Conservation (phyloP, 1,140 invertebrate species). For the Achatina immaculata region DNA sequence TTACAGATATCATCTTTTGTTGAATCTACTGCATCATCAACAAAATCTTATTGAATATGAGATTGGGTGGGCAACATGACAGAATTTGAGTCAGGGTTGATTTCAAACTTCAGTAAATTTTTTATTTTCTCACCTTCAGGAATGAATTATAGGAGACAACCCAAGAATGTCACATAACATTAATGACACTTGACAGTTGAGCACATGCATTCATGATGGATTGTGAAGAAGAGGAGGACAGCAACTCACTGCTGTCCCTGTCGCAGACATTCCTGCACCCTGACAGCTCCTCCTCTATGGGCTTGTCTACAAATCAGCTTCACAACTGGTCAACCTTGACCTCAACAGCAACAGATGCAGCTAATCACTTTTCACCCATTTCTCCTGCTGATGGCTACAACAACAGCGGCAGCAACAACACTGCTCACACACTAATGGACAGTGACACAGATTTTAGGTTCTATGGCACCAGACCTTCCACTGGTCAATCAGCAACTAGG, state of each 20-base stretch:
- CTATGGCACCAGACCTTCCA: background rate
- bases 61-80: no score
- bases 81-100: no score
- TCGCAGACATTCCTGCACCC: slow-evolving; percentile 15
- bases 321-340: slow-evolving; percentile 18
- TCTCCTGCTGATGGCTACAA: slow-evolving; percentile 26
- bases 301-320: background rate
- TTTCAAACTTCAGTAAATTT: no score
- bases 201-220: no score
- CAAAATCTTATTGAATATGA: no score
- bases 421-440: background rate
- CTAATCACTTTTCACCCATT: slow-evolving; percentile 17
- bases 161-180: no score
- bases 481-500: background rate
- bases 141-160: no score
- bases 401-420: background rate
- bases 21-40: no score
- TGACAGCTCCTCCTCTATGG: slow-evolving; percentile 20
- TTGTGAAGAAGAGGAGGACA: slow-evolving; percentile 23
- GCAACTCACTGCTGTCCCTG: background rate
- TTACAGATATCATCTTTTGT: no score
- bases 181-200: no score
- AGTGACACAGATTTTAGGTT: slow-evolving; percentile 12
- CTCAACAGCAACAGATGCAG: background rate
- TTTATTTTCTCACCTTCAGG: no score